A percentile compares a stretch with the other conserved stretches of the same genome.
These are phyloP conservation scores for Trididemnum miniatum DNA, from an alignment of 23 tunicate species.

Conservation along the genomic window DNA sequence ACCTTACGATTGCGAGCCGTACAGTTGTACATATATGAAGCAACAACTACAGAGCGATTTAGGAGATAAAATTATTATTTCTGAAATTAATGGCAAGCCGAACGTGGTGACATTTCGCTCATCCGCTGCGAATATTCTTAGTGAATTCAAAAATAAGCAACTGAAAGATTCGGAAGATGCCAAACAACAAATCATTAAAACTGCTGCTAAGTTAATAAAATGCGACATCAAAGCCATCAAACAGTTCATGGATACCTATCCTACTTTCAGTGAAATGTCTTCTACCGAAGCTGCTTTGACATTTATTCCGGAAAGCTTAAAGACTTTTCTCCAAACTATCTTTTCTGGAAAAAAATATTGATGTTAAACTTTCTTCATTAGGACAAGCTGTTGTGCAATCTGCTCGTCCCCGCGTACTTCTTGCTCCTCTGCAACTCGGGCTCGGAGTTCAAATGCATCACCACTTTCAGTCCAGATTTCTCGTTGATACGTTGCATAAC, in stretches of 20 bases:
- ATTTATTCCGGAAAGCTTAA: not conserved
- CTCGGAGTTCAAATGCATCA: constrained; percentile 8
- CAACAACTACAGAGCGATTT: not conserved
- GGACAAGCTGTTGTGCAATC: not conserved
- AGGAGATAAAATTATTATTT: not conserved
- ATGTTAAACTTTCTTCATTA: not conserved
- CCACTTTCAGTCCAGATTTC: not conserved
- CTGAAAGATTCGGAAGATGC: not conserved
- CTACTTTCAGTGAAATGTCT: not conserved
- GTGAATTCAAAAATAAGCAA: not conserved
- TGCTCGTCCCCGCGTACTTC: not conserved
- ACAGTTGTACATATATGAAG: not conserved
- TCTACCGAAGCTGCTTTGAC: not conserved
- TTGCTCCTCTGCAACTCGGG: constrained; percentile 14
- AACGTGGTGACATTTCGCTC: not conserved
- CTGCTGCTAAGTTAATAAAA: constrained; percentile 1
- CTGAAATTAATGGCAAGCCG: not conserved
- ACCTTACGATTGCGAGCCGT: not conserved
- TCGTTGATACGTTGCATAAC: not conserved
- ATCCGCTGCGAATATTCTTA: not conserved
- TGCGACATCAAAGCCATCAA: not conserved
- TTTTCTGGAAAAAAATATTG: not conserved
- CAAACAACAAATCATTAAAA: not conserved
- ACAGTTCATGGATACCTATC: not conserved
- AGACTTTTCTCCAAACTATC: not conserved